Evolutionary conservation across 2,113 vertebrate genomes (phyloP).

Genomic region (Spizaetus ornatus): DNA sequence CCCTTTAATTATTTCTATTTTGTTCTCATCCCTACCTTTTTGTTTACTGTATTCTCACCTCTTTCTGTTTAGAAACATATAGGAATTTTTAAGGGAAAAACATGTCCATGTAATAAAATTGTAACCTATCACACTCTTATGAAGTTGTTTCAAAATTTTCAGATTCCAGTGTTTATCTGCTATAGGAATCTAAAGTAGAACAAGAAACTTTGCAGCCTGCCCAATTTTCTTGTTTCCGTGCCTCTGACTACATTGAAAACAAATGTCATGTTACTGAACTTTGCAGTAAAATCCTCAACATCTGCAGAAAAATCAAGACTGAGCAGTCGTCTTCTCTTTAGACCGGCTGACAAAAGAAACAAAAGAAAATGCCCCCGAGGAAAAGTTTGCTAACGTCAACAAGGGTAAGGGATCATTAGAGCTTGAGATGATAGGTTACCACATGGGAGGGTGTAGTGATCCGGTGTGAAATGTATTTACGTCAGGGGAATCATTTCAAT

Average conservation of each 20-base stretch:
- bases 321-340: conserved; percentile 3
- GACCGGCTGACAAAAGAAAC: conserved; percentile 44
- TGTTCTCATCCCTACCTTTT: background rate
- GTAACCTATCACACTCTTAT: background rate
- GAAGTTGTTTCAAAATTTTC: background rate
- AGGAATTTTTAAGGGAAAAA: background rate
- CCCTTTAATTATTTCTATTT: background rate
- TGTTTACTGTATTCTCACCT: background rate
- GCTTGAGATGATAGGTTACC: conserved; percentile 23
- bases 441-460: conserved; percentile 23
- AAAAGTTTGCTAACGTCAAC: conserved; percentile 40
- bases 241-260: background rate
- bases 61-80: background rate
- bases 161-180: background rate
- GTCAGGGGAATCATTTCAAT: conserved; percentile 41
- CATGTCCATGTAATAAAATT: background rate
- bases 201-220: background rate
- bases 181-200: background rate
- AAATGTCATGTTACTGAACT: background rate
- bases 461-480: background rate
- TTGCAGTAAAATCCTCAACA: background rate
- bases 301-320: conserved; percentile 18
- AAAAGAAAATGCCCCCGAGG: conserved; percentile 24
- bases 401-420: conserved; percentile 40
- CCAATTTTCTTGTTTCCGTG: background rate